A percentile compares a stretch with the other conserved stretches of the same genome.
phyloP scores from a whole-genome alignment of 2,888 invertebrate species.

The Erebia palarica region DNA sequence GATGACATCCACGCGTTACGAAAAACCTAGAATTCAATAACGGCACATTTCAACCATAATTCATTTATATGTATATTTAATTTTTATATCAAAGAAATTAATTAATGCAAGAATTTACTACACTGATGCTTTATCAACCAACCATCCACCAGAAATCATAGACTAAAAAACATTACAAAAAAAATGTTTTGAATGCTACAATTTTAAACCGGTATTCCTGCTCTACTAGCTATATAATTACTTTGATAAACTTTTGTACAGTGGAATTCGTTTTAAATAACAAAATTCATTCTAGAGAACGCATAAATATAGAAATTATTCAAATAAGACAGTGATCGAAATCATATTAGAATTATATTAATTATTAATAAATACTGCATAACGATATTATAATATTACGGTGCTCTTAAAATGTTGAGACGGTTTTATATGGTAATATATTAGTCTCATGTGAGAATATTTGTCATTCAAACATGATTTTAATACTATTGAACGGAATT shows the following conservation, averaged over 20 bases:
- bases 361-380: constrained; percentile 13
- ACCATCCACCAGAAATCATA: constrained; percentile 1
- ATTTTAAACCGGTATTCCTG: constrained; percentile 10
- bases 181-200: not conserved
- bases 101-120: too few relatives aligned
- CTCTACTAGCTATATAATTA: not conserved
- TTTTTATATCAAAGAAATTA: too few relatives aligned
- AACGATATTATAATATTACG: constrained; percentile 15
- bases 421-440: not conserved
- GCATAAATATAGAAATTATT: constrained; percentile 20
- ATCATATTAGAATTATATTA: constrained; percentile 10
- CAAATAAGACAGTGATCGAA: constrained; percentile 14
- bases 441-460: not conserved
- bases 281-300: not conserved
- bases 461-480: not conserved
- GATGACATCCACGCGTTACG: too few relatives aligned
- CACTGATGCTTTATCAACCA: not conserved
- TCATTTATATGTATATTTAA: too few relatives aligned
- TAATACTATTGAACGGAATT: too few relatives aligned
- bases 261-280: not conserved
- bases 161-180: not conserved
- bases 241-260: not conserved
- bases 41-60: too few relatives aligned
- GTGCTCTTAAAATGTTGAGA: constrained; percentile 4
- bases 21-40: too few relatives aligned